phyloP scores from a whole-genome alignment of 2,888 invertebrate genomes.

The Diplolepis rosae region DNA sequence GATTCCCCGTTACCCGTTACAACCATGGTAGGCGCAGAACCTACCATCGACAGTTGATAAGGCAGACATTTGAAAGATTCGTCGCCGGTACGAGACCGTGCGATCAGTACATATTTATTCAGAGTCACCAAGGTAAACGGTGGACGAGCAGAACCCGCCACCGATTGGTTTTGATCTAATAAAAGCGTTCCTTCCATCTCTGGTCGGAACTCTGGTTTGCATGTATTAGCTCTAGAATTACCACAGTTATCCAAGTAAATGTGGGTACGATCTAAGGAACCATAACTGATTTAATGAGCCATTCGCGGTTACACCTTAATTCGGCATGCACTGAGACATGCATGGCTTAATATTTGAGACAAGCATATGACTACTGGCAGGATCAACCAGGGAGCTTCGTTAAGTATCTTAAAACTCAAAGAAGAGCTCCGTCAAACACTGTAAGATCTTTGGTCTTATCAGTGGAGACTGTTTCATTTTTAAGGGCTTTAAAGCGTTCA shows the following conservation, averaged over 20 bases:
- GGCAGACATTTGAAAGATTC: slow-evolving; percentile 81
- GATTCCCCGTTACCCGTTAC: slow-evolving; percentile 83
- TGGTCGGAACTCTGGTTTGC: slow-evolving; percentile 75
- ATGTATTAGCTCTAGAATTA: slow-evolving; percentile 82
- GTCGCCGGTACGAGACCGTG: slow-evolving; percentile 71
- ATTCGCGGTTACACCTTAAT: slow-evolving; percentile 16
- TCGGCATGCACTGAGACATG: slow-evolving; percentile 8
- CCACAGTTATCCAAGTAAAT: slow-evolving; percentile 78
- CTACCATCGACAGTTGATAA: slow-evolving; percentile 77
- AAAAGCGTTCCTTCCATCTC: slow-evolving; percentile 65
- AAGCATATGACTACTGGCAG: slow-evolving; percentile 25
- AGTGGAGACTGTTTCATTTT: too few relatives aligned
- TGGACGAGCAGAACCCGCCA: slow-evolving; percentile 69
- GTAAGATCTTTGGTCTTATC: too few relatives aligned
- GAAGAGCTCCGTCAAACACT: too few relatives aligned
- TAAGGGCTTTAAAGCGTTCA: too few relatives aligned
- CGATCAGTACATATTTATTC: slow-evolving; percentile 72
- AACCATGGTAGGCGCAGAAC: slow-evolving; percentile 62
- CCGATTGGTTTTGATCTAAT: slow-evolving; percentile 74
- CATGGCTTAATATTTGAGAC: slow-evolving; percentile 16
- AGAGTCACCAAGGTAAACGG: slow-evolving; percentile 74
- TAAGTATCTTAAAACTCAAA: too few relatives aligned
- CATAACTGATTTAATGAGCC: slow-evolving; percentile 18
- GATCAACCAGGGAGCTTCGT: slow-evolving; percentile 26
- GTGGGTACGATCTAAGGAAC: slow-evolving; percentile 18